Base-by-base conservation (phyloP, 1,140 invertebrate species). In the Pararge aegeria region DNA sequence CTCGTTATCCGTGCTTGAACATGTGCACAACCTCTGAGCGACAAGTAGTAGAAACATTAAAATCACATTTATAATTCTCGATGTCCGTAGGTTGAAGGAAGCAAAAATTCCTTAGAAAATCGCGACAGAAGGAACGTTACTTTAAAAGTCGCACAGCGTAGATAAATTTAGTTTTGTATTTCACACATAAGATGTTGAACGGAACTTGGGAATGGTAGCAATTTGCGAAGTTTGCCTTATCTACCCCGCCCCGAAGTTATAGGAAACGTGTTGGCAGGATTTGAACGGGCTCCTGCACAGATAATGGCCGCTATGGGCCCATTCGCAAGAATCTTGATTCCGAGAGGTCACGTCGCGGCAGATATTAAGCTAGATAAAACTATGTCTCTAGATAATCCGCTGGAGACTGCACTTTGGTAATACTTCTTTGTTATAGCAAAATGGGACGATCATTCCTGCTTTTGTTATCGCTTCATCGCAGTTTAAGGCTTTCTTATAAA, bases 171-270 rank as follows among this genome's bases (percentile, higher is more conserved):
- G 42, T 56, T 55, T 50, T 46, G 37, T 51, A 61, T 51, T 55
- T 49, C 60, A 62, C 60, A 62, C 38, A 60, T 55, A 61, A 51
- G 53, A 62, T 51, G 27, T 51, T 24, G 30, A 55, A 60, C 48
- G 53, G 49, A 62, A 53, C 52, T 60, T 38, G 44, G 42, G 30
- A 61, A 61, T 61, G 49, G 40, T 63, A 61, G 60, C 56, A 63
- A 67, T 67, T 63, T 60, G 60, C 57, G 21, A 55, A 67, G 56
- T 62, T 63, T 50, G 40, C 55, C 57, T 59, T 67, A 67, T 67
- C 65, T 63, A 56, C 55, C 30, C 52, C 51, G 53, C 52, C 56
- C 18, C 13, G 34, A 68, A 62, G 55, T 69, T 69, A 59, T 55
- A 68, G 50, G 44, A 34, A 52, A 69, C 66, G 66, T 65, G 66